phyloP scores from a whole-genome alignment of 2,888 invertebrate species.

The Erebia epiphron region DNA sequence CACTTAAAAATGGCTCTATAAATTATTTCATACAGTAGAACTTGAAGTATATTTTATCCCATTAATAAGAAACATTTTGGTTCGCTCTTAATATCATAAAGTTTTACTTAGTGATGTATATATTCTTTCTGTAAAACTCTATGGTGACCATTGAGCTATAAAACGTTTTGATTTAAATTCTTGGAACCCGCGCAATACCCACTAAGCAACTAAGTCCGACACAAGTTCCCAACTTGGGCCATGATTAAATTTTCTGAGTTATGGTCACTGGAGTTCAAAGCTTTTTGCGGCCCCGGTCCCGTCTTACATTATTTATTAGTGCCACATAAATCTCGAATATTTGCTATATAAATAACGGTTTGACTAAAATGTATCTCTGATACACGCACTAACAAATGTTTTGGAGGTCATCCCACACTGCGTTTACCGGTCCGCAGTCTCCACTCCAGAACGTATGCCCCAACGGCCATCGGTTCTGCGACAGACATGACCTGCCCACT shows the following conservation, averaged over 20 bases:
- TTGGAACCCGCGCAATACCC: constrained; percentile 22
- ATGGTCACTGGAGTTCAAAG: constrained; percentile 60
- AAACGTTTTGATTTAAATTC: background rate
- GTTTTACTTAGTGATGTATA: too few species aligned
- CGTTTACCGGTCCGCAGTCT: too few species aligned
- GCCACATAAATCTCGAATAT: constrained; percentile 35
- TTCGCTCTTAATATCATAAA: too few species aligned
- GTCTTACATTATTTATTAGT: constrained; percentile 65
- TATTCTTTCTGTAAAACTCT: too few species aligned
- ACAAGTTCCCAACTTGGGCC: constrained; percentile 49
- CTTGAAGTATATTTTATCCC: too few species aligned
- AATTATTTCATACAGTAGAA: too few species aligned
- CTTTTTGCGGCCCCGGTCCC: constrained; percentile 56
- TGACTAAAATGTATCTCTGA: constrained; percentile 17
- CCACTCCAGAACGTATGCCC: too few species aligned
- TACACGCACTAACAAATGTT: background rate
- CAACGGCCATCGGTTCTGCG: too few species aligned
- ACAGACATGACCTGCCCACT: too few species aligned
- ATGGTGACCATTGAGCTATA: background rate
- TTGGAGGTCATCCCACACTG: too few species aligned
- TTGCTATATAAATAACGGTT: constrained; percentile 29
- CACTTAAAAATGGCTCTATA: too few species aligned
- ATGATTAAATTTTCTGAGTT: constrained; percentile 75
- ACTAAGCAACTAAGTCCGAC: constrained; percentile 28
- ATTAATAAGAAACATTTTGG: too few species aligned